A percentile compares a stretch with the other conserved stretches of the same genome.
Evolutionary conservation across 2,113 vertebrate species (phyloP).

Genomic region (Grantiella picta): DNA sequence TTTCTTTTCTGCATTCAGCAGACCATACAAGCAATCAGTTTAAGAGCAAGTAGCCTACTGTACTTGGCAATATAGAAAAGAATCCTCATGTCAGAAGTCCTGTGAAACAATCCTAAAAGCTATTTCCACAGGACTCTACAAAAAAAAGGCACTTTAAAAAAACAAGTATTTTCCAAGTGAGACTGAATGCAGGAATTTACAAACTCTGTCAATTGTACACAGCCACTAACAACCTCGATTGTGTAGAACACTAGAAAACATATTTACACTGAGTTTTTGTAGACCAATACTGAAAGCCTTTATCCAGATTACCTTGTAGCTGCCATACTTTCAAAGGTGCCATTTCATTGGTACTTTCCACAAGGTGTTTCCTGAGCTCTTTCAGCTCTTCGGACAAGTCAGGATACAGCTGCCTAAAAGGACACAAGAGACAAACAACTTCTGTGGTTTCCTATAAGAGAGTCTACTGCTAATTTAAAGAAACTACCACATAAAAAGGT

Average conservation of each 20-base stretch:
- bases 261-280: neutral
- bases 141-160: neutral
- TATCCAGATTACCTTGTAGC: constrained; percentile 83
- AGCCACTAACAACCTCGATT: neutral
- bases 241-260: neutral
- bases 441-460: neutral
- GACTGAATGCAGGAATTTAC: neutral
- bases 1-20: neutral
- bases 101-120: neutral
- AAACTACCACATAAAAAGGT: neutral
- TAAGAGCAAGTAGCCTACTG: neutral
- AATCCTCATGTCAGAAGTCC: neutral
- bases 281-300: neutral
- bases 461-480: neutral
- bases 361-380: constrained; percentile 91
- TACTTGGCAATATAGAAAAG: neutral
- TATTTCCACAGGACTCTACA: neutral
- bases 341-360: constrained; percentile 99
- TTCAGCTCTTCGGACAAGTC: constrained; percentile 88
- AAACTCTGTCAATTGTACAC: neutral
- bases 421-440: neutral
- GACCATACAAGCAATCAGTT: neutral
- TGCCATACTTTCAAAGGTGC: constrained; percentile 98
- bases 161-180: neutral
- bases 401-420: constrained; percentile 82